Evolutionary conservation across 92 coral and sea anemone species (phyloP).

Genomic region (Umimayanthus kanabou): DNA sequence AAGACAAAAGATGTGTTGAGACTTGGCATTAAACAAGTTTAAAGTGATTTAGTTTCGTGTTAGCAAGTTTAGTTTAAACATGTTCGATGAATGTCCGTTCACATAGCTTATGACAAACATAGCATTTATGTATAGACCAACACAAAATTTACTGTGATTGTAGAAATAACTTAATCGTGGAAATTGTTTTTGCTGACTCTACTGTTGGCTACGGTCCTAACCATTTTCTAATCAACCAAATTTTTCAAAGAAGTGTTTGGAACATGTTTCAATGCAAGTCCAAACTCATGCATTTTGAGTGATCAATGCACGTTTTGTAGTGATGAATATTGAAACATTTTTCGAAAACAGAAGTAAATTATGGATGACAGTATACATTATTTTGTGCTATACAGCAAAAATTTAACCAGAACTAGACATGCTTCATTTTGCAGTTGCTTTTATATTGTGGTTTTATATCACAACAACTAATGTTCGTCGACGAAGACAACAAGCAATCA

Average conservation of each 20-base stretch:
- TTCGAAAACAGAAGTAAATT: too few relatives aligned
- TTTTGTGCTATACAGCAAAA: too few relatives aligned
- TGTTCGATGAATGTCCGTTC: conserved; percentile 17
- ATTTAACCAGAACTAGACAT: too few relatives aligned
- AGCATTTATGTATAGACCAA: conserved; percentile 13
- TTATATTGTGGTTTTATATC: not conserved
- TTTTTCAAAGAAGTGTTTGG: conserved; percentile 6
- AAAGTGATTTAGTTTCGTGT: conserved; percentile 15
- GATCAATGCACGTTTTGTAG: not conserved
- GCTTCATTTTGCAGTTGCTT: too few relatives aligned
- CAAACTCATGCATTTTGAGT: conserved; percentile 10
- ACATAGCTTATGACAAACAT: conserved; percentile 8
- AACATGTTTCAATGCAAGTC: conserved; percentile 3
- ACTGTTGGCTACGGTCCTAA: conserved; percentile 4
- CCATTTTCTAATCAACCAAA: not conserved
- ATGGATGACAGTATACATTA: too few relatives aligned
- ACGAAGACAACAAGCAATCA: not conserved
- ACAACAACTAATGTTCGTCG: not conserved
- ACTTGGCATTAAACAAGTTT: conserved; percentile 8
- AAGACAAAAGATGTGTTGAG: conserved; percentile 2
- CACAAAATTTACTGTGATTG: conserved; percentile 14
- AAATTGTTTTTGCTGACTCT: conserved; percentile 11
- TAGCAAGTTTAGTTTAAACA: conserved; percentile 9
- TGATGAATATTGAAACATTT: too few relatives aligned
- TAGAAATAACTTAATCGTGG: conserved; percentile 10